These are phyloP conservation scores for Gasterosteus nipponicus DNA, from an alignment of 2,113 vertebrate genomes.

Conservation along the genomic window DNA sequence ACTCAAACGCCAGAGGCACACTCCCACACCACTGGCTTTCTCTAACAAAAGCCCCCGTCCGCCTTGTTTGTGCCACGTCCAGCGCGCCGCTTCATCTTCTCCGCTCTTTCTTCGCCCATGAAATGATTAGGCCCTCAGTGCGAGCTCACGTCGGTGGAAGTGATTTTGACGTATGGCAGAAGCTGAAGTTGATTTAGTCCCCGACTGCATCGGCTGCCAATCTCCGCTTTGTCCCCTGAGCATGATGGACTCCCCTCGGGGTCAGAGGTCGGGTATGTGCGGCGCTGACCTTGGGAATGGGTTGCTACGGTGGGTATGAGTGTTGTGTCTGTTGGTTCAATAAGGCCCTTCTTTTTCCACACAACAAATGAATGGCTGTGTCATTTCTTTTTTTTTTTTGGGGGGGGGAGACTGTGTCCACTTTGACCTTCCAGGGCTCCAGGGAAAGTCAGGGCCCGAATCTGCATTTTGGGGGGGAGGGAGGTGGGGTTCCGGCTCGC, in stretches of 20 bases:
- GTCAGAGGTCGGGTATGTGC: conserved; percentile 64
- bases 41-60: conserved; percentile 28
- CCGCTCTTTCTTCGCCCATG: conserved; percentile 37
- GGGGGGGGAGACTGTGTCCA: conserved; percentile 47
- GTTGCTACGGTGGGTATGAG: conserved; percentile 25
- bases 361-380: conserved; percentile 65
- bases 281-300: conserved; percentile 68
- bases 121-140: conserved; percentile 57
- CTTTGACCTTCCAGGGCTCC: conserved; percentile 55
- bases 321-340: conserved; percentile 34
- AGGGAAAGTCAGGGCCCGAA: conserved; percentile 39
- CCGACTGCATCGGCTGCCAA: conserved; percentile 63
- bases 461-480: conserved; percentile 40
- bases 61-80: conserved; percentile 12
- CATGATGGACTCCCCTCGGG: conserved; percentile 69
- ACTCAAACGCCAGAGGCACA: neutral
- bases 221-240: conserved; percentile 60
- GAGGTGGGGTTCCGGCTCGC: conserved; percentile 31
- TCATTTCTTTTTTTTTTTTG: neutral
- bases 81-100: neutral
- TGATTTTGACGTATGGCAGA: conserved; percentile 73
- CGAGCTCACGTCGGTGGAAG: conserved; percentile 55
- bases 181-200: conserved; percentile 74
- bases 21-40: conserved; percentile 3
- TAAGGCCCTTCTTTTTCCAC: conserved; percentile 33